A percentile compares a stretch with the other conserved stretches of the same genome.
Evolutionary conservation across 2,888 invertebrate species (phyloP).

Genomic region (Stenodera caucasica): DNA sequence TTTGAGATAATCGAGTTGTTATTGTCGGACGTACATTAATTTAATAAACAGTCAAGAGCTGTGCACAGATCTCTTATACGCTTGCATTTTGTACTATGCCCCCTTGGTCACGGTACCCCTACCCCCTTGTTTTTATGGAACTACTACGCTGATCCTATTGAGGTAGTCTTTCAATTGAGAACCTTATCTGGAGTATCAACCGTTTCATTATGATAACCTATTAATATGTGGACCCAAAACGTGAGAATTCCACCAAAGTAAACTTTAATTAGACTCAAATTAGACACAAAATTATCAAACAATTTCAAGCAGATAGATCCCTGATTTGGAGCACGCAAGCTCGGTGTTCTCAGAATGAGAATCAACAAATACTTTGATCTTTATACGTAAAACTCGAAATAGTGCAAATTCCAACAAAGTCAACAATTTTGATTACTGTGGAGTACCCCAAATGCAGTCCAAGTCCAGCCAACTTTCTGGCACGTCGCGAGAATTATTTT

Average conservation of each 20-base stretch:
- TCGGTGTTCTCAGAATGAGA: too few species aligned
- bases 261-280: neutral
- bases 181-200: neutral
- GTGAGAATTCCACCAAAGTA: neutral
- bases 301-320: too few species aligned
- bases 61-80: constrained; percentile 46
- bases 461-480: too few species aligned
- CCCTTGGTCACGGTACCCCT: constrained; percentile 38
- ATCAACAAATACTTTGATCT: too few species aligned
- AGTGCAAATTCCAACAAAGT: neutral
- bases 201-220: neutral
- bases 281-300: neutral
- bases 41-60: constrained; percentile 35
- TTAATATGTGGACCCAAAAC: neutral
- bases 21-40: constrained; percentile 26
- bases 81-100: constrained; percentile 48
- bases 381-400: neutral
- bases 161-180: constrained; percentile 38
- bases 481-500: too few species aligned
- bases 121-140: constrained; percentile 24
- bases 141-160: constrained; percentile 35
- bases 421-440: neutral
- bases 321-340: too few species aligned
- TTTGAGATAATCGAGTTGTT: constrained; percentile 6
- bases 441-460: too few species aligned